These are phyloP conservation scores for Orientallactaga sibirica DNA, from an alignment of 2,797 vertebrate species.

Conservation along the genomic window DNA sequence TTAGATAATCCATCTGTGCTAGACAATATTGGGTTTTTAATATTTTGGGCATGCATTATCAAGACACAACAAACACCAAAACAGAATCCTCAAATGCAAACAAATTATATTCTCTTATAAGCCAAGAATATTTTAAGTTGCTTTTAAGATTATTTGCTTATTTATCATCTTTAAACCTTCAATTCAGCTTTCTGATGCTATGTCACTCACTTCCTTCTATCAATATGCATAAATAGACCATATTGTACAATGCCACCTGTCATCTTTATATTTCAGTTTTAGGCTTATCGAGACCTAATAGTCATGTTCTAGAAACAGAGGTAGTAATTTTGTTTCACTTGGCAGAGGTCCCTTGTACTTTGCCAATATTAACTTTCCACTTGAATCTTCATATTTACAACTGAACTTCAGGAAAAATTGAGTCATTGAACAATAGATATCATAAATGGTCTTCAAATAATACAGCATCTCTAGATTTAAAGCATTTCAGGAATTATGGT, in stretches of 20 bases:
- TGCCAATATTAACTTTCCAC: neutral
- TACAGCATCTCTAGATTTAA: neutral
- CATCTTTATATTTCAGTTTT: neutral
- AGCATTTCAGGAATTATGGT: constrained; percentile 52
- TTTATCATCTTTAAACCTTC: neutral
- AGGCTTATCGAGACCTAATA: neutral
- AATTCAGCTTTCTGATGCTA: constrained; percentile 3
- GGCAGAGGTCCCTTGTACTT: neutral
- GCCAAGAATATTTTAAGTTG: no score
- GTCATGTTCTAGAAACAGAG: neutral
- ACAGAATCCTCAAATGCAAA: neutral
- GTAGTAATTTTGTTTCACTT: neutral
- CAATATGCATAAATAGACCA: neutral
- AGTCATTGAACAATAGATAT: neutral
- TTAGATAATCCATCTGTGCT: neutral
- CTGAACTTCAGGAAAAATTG: neutral
- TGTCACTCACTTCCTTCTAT: neutral
- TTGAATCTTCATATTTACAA: constrained; percentile 32
- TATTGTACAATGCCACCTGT: neutral
- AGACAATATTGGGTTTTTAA: constrained; percentile 7
- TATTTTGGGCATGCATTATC: neutral
- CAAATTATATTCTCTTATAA: neutral
- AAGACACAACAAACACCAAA: neutral
- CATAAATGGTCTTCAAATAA: constrained; percentile 15
- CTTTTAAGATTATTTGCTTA: neutral